phyloP scores from a whole-genome alignment of 2,888 invertebrate genomes.

The Geotrupes spiniger region DNA sequence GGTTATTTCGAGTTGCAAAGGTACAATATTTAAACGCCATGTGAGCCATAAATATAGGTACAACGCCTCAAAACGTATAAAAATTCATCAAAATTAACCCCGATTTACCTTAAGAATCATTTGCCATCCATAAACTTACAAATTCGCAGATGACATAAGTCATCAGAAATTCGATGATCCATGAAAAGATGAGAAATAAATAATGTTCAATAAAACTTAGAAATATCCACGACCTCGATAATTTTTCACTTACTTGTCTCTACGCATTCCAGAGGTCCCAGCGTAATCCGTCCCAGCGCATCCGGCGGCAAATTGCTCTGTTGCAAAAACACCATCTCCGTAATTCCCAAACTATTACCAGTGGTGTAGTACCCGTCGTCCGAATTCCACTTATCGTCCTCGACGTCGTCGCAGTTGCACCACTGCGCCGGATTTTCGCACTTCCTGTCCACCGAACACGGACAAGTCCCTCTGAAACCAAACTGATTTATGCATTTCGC shows the following conservation, averaged over 20 bases:
- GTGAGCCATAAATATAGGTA: too few relatives aligned
- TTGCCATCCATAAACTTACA: too few relatives aligned
- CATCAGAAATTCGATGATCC: too few relatives aligned
- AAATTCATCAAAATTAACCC: too few relatives aligned
- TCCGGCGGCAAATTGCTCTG: conserved; percentile 79
- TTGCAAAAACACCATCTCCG: conserved; percentile 86
- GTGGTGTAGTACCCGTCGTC: conserved; percentile 84
- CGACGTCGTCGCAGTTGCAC: conserved; percentile 85
- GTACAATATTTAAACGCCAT: too few relatives aligned
- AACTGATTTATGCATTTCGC: conserved; percentile 6
- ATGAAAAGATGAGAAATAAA: too few relatives aligned
- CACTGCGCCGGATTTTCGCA: conserved; percentile 79
- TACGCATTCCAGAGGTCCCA: conserved; percentile 90
- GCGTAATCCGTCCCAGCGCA: conserved; percentile 81
- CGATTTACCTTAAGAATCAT: too few relatives aligned
- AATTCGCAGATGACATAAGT: too few relatives aligned
- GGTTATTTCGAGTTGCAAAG: too few relatives aligned
- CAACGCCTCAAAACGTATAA: too few relatives aligned
- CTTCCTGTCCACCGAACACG: conserved; percentile 73
- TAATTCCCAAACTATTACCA: conserved; percentile 81
- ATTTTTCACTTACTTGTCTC: conserved; percentile 86
- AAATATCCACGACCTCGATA: too few relatives aligned
- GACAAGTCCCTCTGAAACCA: conserved; percentile 68
- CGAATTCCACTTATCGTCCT: conserved; percentile 82
- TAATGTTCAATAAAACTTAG: too few relatives aligned